Percentiles rank a stretch among this genome's conserved stretches.
phyloP scores from a whole-genome alignment of 1,140 invertebrate genomes.

The Brachionus koreanus region DNA sequence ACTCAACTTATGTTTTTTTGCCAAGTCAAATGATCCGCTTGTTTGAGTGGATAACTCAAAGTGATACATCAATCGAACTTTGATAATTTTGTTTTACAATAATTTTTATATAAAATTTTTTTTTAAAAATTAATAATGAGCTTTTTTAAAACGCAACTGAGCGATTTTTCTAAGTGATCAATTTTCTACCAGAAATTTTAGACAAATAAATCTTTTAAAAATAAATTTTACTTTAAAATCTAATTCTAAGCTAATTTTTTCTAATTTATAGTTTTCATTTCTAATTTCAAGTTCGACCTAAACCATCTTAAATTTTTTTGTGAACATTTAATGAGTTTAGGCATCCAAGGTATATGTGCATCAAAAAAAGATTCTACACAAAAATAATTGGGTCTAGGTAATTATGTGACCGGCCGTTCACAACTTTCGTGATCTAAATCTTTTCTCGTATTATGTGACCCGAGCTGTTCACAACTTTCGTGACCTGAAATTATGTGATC shows the following conservation, averaged over 20 bases:
- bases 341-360: too few relatives aligned
- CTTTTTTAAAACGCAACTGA: not conserved
- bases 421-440: too few relatives aligned
- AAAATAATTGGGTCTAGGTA: too few relatives aligned
- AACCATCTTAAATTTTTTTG: too few relatives aligned
- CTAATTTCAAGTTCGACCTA: too few relatives aligned
- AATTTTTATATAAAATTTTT: not conserved
- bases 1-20: conserved; percentile 43
- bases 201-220: not conserved
- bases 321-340: too few relatives aligned
- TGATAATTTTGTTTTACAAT: not conserved
- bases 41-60: not conserved
- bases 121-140: not conserved
- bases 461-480: too few relatives aligned
- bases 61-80: not conserved
- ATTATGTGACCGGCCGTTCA: too few relatives aligned
- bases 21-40: conserved; percentile 34
- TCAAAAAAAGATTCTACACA: too few relatives aligned
- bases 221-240: not conserved
- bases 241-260: not conserved
- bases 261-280: too few relatives aligned
- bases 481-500: too few relatives aligned
- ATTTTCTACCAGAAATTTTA: not conserved
- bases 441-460: too few relatives aligned
- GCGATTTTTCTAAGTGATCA: not conserved